Percentiles rank a stretch among this genome's conserved stretches.
Conservation (phyloP, 2,888 invertebrate genomes). For the Drosophila tanythrix region DNA sequence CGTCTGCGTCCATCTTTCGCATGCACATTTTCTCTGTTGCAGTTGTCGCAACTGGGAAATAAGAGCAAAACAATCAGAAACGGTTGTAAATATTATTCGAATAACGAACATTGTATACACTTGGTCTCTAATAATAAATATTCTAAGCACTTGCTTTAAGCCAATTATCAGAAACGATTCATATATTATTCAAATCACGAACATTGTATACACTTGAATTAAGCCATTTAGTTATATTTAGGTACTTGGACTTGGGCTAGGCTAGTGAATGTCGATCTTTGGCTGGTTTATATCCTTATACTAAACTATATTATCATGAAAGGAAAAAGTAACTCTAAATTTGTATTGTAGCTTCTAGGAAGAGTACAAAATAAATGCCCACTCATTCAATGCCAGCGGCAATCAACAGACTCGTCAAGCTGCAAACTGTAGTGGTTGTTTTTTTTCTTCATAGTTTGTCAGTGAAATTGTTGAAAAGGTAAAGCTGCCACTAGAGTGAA, state of each 20-base stretch:
- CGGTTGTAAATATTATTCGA: background rate
- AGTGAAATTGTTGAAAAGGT: constrained; percentile 36
- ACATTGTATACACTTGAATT: background rate
- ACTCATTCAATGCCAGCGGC: background rate
- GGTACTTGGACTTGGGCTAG: background rate
- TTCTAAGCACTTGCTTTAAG: background rate
- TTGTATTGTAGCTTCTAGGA: background rate
- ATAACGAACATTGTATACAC: constrained; percentile 34
- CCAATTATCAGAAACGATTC: background rate
- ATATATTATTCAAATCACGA: background rate
- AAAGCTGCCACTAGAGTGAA: constrained; percentile 22
- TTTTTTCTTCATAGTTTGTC: constrained; percentile 8
- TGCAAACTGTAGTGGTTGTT: constrained; percentile 2
- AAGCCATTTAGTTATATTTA: background rate
- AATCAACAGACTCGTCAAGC: background rate
- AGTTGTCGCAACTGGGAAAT: constrained; percentile 51
- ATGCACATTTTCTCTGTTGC: constrained; percentile 37
- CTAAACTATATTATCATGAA: background rate
- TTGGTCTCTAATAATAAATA: background rate
- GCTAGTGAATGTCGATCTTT: background rate
- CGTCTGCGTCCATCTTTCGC: constrained; percentile 18
- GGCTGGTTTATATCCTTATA: background rate
- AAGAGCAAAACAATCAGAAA: constrained; percentile 38
- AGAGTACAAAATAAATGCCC: background rate
- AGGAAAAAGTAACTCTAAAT: background rate